Evolutionary conservation across 2,888 invertebrate genomes (phyloP).

Genomic region (Oasisia sp.): DNA sequence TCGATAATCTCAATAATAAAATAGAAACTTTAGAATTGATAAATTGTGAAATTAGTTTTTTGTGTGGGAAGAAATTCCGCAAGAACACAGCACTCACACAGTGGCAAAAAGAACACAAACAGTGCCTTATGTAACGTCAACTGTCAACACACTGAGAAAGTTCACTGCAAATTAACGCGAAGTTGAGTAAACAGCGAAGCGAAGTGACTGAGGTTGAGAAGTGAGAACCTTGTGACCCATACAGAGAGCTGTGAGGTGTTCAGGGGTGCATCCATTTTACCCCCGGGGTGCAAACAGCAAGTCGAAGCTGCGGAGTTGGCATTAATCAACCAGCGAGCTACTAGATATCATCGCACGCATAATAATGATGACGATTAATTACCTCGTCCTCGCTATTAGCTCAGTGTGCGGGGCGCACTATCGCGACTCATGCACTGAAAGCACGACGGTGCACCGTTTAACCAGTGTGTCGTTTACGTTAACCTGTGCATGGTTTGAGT

Average conservation of each 20-base stretch:
- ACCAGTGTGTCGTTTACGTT: too few species aligned
- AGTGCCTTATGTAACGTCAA: not conserved
- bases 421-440: conserved; percentile 17
- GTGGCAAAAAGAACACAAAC: not conserved
- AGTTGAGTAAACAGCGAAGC: not conserved
- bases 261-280: not conserved
- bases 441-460: not conserved
- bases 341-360: conserved; percentile 12
- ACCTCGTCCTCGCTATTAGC: not conserved
- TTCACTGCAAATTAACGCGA: not conserved
- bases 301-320: not conserved
- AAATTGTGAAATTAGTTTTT: not conserved
- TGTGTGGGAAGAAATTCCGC: not conserved
- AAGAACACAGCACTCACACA: not conserved
- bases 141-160: not conserved
- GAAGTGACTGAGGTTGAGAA: not conserved
- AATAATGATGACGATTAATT: conserved; percentile 17
- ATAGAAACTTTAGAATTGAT: too few species aligned
- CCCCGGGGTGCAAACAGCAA: not conserved
- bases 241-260: not conserved
- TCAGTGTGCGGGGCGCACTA: not conserved
- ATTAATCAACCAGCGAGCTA: conserved; percentile 6
- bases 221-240: not conserved
- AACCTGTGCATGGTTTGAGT: too few species aligned
- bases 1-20: too few species aligned